Conservation (phyloP, 2,113 vertebrate genomes). For the Mirounga angustirostris region DNA sequence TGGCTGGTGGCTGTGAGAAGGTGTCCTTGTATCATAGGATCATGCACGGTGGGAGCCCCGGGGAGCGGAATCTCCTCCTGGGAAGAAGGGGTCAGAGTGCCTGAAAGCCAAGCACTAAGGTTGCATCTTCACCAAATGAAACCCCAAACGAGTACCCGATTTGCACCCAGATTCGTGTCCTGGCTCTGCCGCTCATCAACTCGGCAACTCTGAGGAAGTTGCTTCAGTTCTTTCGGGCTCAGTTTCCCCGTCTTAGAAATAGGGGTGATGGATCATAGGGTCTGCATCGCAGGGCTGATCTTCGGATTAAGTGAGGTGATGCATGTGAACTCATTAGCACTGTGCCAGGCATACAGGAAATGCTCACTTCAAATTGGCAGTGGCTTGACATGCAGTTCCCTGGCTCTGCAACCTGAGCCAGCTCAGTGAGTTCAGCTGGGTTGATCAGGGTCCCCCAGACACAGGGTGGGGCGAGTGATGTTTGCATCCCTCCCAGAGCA, state of each 20-base stretch:
- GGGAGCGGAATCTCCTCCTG: neutral
- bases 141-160: neutral
- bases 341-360: neutral
- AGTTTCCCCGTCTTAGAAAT: neutral
- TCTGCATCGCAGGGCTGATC: neutral
- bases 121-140: neutral
- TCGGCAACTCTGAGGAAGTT: neutral
- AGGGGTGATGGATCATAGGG: too few species aligned
- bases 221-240: neutral
- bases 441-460: neutral
- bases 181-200: neutral
- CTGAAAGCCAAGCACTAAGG: neutral
- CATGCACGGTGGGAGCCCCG: neutral
- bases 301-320: neutral
- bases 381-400: neutral
- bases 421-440: neutral
- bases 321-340: accelerated
- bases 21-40: neutral
- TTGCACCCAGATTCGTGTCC: neutral
- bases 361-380: neutral
- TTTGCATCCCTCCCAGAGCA: neutral
- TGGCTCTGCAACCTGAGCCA: neutral
- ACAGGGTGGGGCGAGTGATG: accelerated
- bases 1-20: neutral
- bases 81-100: neutral